A percentile compares a stretch with the other conserved stretches of the same genome.
Evolutionary conservation across 2,113 vertebrate species (phyloP).

Genomic region (Caracal caracal): DNA sequence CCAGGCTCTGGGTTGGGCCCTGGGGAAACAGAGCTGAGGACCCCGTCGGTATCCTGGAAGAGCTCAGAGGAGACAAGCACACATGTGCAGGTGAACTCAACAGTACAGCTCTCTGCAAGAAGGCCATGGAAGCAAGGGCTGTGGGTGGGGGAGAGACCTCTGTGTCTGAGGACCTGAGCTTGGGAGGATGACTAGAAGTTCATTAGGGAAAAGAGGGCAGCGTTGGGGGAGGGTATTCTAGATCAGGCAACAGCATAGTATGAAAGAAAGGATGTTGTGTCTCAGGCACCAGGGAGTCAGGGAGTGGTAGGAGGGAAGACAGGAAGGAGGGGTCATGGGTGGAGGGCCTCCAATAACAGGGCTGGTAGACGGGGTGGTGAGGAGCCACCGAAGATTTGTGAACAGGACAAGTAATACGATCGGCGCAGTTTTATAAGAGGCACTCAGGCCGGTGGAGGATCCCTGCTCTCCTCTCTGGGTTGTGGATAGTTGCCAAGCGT

Average conservation of each 20-base stretch:
- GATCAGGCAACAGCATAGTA: neutral
- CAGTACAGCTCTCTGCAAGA: neutral
- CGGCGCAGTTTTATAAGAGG: neutral
- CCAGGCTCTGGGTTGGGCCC: neutral
- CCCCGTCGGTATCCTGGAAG: neutral
- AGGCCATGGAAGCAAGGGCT: neutral
- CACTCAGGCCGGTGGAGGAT: no score
- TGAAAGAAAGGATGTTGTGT: neutral
- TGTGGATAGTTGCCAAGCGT: constrained; percentile 56
- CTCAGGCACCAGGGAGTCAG: neutral
- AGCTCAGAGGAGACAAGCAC: neutral
- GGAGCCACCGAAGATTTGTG: neutral
- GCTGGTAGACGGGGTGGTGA: neutral
- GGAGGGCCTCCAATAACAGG: neutral
- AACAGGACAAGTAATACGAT: neutral
- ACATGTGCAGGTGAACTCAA: neutral
- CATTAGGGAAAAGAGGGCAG: neutral
- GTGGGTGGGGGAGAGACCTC: neutral
- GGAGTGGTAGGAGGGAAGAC: neutral
- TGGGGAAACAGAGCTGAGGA: neutral
- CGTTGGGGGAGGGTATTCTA: neutral
- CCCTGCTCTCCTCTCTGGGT: neutral
- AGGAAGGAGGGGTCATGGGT: neutral
- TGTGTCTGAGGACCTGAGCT: neutral
- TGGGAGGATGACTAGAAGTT: neutral